These are phyloP conservation scores for Syngnathus rostellatus DNA, from an alignment of 2,797 vertebrate genomes.

Conservation along the genomic window DNA sequence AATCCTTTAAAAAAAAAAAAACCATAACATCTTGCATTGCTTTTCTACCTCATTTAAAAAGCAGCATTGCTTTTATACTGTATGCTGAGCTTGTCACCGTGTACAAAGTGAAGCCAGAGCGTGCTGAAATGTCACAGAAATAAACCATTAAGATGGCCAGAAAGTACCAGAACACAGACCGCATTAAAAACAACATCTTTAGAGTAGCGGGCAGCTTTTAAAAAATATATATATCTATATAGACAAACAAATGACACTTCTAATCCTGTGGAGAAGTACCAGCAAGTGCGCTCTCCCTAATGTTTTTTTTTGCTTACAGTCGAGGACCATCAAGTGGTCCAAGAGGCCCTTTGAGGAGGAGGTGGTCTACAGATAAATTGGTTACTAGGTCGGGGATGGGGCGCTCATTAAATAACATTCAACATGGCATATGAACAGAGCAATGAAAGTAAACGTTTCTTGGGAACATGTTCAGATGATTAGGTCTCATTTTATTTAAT, in stretches of 20 bases:
- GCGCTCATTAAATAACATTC: background rate
- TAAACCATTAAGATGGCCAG: constrained; percentile 51
- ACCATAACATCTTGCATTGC: background rate
- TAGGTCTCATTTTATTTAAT: constrained; percentile 3
- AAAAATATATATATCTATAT: constrained; percentile 6
- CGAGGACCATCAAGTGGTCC: constrained; percentile 26
- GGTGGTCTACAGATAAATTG: background rate
- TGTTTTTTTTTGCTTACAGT: constrained; percentile 44
- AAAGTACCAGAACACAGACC: constrained; percentile 27
- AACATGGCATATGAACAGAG: background rate
- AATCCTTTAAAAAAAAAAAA: background rate
- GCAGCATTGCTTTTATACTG: background rate
- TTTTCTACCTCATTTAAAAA: constrained; percentile 9
- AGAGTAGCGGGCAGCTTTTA: background rate
- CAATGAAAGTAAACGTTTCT: background rate
- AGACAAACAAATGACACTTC: constrained; percentile 31
- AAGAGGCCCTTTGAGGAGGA: constrained; percentile 18
- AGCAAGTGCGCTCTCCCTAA: constrained; percentile 30
- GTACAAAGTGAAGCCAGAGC: constrained; percentile 43
- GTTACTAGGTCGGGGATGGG: background rate
- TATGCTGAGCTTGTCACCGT: constrained; percentile 29
- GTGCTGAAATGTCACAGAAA: constrained; percentile 51
- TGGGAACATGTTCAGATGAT: background rate
- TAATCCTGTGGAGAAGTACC: constrained; percentile 21
- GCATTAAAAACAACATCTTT: background rate